Base-by-base conservation (phyloP, 2,797 vertebrate genomes). In the Lepilemur septentrionalis region DNA sequence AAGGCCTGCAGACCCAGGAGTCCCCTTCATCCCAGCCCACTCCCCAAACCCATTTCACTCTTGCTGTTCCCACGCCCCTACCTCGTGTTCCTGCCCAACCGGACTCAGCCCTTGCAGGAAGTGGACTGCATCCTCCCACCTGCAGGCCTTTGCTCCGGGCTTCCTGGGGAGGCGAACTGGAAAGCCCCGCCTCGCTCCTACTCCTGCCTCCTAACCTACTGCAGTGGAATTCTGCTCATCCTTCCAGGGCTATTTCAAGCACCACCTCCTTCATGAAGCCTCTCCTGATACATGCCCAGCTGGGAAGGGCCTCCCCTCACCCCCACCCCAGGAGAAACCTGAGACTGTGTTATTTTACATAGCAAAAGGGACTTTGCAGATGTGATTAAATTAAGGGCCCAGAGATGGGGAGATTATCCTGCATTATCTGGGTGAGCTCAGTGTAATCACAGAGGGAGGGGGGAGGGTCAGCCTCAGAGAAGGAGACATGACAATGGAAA, bases 41-140 rank as follows among this genome's bases (percentile, higher is more conserved):
- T 55, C 13, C 38, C 38, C 38, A 67, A 48, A 13, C 43, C 43
- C 35, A 7, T 11, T 61, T 61, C 75, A 28, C 28, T n/a, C 65
- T 43, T 35, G 50, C 30, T 50, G 38, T 11, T 22, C 17, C 46
- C 20, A 30, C 43, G 46, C 11, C 6, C 76, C 46, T 41, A 9
- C 28, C 32, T 23, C 13, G 1, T 2, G 46, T 8, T 52, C 30
- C 38, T 0, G 15, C 43, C n/a, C 5, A 28, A 1, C 25, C 17
- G 12, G 4, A n/a, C 73, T 81, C 67, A 22, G 55, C 11, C 41
- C 63, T 38, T 23, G 28, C 10, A 11, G 41, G 43, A 61, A 32
- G 11, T 7, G n/a, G 14, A 28, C n/a, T 43, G 52, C n/a, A 15
- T 41, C 15, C 14, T 14, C 30, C 20, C 63, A 13, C 5, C 35